A percentile compares a stretch with the other conserved stretches of the same genome.
phyloP scores from a whole-genome alignment of 2,797 vertebrate species.

The Calcarius lapponicus region DNA sequence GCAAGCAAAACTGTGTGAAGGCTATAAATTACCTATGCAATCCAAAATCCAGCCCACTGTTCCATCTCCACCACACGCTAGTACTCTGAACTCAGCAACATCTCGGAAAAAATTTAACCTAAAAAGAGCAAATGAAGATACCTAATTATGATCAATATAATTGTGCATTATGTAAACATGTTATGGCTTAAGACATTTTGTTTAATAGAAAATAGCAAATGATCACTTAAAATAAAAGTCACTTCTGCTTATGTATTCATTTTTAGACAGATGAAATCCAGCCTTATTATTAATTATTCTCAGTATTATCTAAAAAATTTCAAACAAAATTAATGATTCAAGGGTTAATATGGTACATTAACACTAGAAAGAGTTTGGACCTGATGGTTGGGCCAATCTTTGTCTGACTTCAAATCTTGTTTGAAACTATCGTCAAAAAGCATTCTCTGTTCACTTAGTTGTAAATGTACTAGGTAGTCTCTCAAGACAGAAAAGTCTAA shows the following conservation, averaged over 20 bases:
- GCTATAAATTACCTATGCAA: slow-evolving; percentile 86
- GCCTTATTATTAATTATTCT: background rate
- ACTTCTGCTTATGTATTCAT: background rate
- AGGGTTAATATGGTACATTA: background rate
- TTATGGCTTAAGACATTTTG: background rate
- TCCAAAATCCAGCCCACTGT: slow-evolving; percentile 97
- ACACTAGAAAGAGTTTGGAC: background rate
- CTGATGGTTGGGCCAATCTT: background rate
- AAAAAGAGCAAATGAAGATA: slow-evolving; percentile 53
- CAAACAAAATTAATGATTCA: background rate
- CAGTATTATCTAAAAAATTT: background rate
- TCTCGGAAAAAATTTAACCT: slow-evolving; percentile 96
- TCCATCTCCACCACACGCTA: slow-evolving; percentile 92
- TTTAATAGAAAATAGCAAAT: background rate
- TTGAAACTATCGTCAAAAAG: background rate
- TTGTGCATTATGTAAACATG: background rate
- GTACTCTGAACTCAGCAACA: slow-evolving; percentile 88
- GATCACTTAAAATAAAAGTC: background rate
- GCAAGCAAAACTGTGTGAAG: background rate
- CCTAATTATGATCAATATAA: background rate
- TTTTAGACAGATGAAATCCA: background rate
- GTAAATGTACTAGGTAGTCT: background rate
- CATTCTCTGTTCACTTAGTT: background rate
- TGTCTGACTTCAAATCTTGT: background rate
- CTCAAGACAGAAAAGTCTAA: background rate